Evolutionary conservation across 2,113 vertebrate species (phyloP).

Genomic region (Glaucomys volans): DNA sequence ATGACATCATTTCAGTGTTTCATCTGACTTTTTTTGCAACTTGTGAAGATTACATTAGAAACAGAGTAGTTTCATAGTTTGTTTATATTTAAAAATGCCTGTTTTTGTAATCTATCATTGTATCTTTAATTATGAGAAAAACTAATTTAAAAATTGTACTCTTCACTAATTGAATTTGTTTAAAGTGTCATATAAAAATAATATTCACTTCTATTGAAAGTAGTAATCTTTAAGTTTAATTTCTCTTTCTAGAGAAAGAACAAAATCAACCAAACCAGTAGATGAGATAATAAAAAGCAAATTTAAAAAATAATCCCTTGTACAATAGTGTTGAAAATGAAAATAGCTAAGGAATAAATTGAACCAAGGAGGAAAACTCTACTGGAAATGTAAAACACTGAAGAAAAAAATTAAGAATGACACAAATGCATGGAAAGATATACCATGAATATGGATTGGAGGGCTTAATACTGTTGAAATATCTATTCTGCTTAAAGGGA

Average conservation of each 20-base stretch:
- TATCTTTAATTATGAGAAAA: not conserved
- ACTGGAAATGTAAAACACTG: not conserved
- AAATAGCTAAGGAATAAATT: not conserved
- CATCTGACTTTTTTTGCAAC: not conserved
- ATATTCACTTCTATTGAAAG: not conserved
- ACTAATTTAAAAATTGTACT: not conserved
- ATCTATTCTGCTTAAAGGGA: not conserved
- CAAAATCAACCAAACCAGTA: not conserved
- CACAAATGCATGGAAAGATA: not conserved
- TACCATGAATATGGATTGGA: not conserved
- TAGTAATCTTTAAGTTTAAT: not conserved
- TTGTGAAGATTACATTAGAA: not conserved
- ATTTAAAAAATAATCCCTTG: not conserved
- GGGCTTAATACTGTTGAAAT: not conserved
- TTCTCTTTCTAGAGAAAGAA: slow-evolving; percentile 6
- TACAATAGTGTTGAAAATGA: not conserved
- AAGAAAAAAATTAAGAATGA: not conserved
- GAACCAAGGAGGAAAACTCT: not conserved
- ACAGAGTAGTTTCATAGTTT: not conserved
- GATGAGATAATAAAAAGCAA: not conserved
- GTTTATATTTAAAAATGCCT: not conserved
- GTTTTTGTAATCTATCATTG: not conserved
- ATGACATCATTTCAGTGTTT: not conserved
- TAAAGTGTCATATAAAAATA: slow-evolving; percentile 6
- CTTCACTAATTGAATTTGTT: not conserved